Base-by-base conservation (phyloP, 2,888 invertebrate genomes). In the Lasioglossum vierecki region DNA sequence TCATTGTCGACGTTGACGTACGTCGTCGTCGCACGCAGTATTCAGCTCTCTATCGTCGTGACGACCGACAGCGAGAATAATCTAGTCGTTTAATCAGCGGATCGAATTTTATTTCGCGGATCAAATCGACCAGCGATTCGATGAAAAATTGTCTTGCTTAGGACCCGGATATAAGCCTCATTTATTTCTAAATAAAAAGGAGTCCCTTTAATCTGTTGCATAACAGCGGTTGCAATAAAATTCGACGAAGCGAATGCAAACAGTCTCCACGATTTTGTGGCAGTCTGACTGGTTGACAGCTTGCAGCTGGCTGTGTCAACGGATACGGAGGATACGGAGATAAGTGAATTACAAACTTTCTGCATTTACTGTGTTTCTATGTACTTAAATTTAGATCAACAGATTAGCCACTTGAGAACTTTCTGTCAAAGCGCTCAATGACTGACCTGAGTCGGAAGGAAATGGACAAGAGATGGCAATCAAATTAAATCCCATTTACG, bases 1-100 rank as follows among this genome's bases (percentile, higher is more conserved):
- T 82, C 82, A 76, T 77, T 60, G 73, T 82, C 81, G 81, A 73
- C 81, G 81, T 76, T 63, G 76, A 83, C 80, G 76, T 76, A 53
- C 75, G 53, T 49, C 76, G 44, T 80, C 57, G 68, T 74, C 76
- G 72, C 49, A 41, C 73, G 82, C 46, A 41, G 46, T 72, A 18
- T 8, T 22, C 76, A 26, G 41, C 63, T 80, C 41, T 75, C 80
- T 63, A 63, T 82, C 75, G 63, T 57, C 41, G n/a, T 41, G 60
- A 63, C 79, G n/a, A 66, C 71, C 76, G 72, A 72, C 75, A 76
- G 57, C 71, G 76, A 83, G 66, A 76, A 76, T 83, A 83, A 78
- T 84, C 78, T 66, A 18, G 30, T 63, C 76, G 76, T 83, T 81
- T 76, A 74, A 83, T 83, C 53, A 53, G 57, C 76, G 18, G 35